Conservation (phyloP, 2,888 invertebrate species). For the Volucella inflata region DNA sequence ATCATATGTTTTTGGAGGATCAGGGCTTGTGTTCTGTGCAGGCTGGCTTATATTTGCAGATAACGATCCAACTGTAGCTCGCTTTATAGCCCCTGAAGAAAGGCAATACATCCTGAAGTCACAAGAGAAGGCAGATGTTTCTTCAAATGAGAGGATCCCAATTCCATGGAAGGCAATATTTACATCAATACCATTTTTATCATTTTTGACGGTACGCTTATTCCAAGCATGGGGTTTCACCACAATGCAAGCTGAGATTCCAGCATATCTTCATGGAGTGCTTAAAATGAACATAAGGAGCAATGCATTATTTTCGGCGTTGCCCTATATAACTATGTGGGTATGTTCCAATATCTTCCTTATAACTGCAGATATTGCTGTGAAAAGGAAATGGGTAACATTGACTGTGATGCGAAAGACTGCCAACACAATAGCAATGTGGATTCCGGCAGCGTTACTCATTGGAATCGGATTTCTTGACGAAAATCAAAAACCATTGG, state of each 20-base stretch:
- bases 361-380: conserved; percentile 37
- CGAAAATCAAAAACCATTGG: conserved; percentile 80
- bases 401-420: conserved; percentile 75
- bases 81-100: conserved; percentile 85
- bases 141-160: conserved; percentile 79
- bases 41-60: conserved; percentile 85
- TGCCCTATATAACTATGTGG: conserved; percentile 83
- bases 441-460: conserved; percentile 85
- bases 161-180: conserved; percentile 88
- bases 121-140: conserved; percentile 40
- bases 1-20: conserved; percentile 85
- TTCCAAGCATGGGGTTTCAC: conserved; percentile 88
- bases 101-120: conserved; percentile 84
- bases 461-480: conserved; percentile 84
- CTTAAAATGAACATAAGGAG: conserved; percentile 85
- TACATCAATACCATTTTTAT: conserved; percentile 87
- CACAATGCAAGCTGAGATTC: conserved; percentile 86
- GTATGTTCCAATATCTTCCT: conserved; percentile 43
- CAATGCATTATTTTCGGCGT: conserved; percentile 83
- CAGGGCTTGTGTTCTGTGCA: conserved; percentile 84
- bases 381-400: conserved; percentile 79
- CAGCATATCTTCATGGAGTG: conserved; percentile 86
- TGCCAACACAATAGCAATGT: conserved; percentile 78
- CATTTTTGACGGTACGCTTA: conserved; percentile 85
- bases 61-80: conserved; percentile 85